Evolutionary conservation across 2,113 vertebrate genomes (phyloP).

Genomic region (Heptranchias perlo): DNA sequence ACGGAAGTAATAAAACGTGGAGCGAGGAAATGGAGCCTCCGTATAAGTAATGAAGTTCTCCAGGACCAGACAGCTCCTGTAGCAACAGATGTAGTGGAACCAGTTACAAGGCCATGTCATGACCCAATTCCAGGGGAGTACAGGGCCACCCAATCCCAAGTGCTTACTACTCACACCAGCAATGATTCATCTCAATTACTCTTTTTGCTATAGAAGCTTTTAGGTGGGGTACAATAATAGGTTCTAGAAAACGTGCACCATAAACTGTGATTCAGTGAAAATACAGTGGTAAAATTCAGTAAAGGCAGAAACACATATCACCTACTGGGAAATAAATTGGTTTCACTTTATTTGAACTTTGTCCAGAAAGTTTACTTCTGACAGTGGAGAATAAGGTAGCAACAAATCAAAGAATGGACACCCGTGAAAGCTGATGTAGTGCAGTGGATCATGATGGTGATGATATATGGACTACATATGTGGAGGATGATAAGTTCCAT

Average conservation of each 20-base stretch:
- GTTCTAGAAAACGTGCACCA: neutral
- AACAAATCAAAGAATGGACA: neutral
- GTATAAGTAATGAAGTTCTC: neutral
- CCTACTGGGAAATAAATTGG: neutral
- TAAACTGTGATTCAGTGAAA: neutral
- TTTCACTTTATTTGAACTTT: neutral
- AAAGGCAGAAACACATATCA: neutral
- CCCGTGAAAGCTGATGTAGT: neutral
- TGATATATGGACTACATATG: neutral
- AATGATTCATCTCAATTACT: neutral
- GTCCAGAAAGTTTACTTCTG: neutral
- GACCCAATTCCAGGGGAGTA: neutral
- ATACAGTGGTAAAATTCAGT: neutral
- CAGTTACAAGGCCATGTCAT: neutral
- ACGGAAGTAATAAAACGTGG: neutral
- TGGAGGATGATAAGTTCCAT: neutral
- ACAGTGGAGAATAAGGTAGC: neutral
- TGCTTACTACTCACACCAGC: neutral
- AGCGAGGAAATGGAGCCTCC: neutral
- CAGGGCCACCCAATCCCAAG: neutral
- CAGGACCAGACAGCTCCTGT: neutral
- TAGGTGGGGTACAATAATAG: neutral
- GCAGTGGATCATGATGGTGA: neutral
- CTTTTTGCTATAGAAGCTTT: neutral
- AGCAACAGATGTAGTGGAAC: no score